These are phyloP conservation scores for Mesorhabditis sp. DNA, from an alignment of 2,888 invertebrate species.

Conservation along the genomic window DNA sequence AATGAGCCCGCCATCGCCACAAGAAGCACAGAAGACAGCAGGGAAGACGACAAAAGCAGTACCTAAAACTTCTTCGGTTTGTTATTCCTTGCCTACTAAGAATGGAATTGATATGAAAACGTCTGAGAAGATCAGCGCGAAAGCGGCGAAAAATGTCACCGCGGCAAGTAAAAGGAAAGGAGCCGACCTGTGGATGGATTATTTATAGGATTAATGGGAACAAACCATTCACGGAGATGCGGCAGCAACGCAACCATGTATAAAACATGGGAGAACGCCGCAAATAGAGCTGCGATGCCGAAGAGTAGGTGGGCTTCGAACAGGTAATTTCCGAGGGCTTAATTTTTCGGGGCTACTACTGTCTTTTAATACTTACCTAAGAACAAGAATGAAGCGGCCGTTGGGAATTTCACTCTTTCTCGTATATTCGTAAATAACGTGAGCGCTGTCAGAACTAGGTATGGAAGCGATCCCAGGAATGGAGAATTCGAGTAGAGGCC, in stretches of 20 bases:
- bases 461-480: slow-evolving; percentile 23
- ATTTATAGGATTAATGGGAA: neutral
- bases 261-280: neutral
- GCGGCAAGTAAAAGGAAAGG: neutral
- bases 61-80: neutral
- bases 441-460: slow-evolving; percentile 20
- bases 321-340: neutral
- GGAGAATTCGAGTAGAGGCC: slow-evolving; percentile 7
- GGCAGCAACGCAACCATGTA: neutral
- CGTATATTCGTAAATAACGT: slow-evolving; percentile 22
- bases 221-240: neutral
- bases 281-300: neutral
- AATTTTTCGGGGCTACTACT: neutral
- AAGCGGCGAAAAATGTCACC: neutral
- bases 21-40: neutral
- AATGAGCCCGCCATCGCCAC: neutral
- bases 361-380: slow-evolving; percentile 6
- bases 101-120: slow-evolving; percentile 4
- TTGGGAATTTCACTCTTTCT: slow-evolving; percentile 9
- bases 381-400: slow-evolving; percentile 11
- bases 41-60: neutral
- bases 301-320: neutral
- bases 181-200: neutral
- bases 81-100: slow-evolving; percentile 1
- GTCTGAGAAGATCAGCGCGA: neutral